Percentiles rank a stretch among this genome's conserved stretches.
These are phyloP conservation scores for Sterna hirundo DNA, from an alignment of 2,113 vertebrate species.

Conservation along the genomic window DNA sequence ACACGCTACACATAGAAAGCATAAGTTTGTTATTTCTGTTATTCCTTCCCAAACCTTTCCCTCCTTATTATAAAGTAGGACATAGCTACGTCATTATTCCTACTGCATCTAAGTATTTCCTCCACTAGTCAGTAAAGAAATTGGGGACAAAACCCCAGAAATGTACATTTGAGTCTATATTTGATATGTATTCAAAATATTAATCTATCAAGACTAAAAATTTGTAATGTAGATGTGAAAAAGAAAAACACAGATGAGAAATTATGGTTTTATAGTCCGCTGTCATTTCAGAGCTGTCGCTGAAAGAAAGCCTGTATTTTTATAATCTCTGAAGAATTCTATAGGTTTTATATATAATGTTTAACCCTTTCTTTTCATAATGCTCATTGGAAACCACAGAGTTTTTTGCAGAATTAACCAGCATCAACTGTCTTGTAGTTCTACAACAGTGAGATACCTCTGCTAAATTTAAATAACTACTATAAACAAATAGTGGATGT, in stretches of 20 bases:
- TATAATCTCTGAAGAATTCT: not conserved
- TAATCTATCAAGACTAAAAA: not conserved
- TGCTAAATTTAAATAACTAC: not conserved
- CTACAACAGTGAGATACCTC: not conserved
- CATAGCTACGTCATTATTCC: not conserved
- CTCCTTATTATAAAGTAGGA: not conserved
- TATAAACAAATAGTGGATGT: not conserved
- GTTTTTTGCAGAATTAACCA: not conserved
- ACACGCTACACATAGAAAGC: not conserved
- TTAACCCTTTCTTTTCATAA: not conserved
- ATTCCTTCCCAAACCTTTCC: not conserved
- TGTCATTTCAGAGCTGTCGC: not conserved
- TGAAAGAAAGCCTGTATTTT: not conserved
- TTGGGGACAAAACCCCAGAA: fast-evolving
- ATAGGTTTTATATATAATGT: not conserved
- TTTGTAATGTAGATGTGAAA: too few relatives aligned
- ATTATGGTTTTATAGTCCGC: not conserved
- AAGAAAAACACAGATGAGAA: not conserved
- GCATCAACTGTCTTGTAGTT: not conserved
- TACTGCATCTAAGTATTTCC: not conserved
- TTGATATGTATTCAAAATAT: not conserved
- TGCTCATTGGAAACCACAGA: not conserved
- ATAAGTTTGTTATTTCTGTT: not conserved
- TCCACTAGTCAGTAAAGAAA: not conserved
- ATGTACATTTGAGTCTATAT: not conserved